phyloP scores from a whole-genome alignment of 2,113 vertebrate genomes.

The Climacteris rufus region DNA sequence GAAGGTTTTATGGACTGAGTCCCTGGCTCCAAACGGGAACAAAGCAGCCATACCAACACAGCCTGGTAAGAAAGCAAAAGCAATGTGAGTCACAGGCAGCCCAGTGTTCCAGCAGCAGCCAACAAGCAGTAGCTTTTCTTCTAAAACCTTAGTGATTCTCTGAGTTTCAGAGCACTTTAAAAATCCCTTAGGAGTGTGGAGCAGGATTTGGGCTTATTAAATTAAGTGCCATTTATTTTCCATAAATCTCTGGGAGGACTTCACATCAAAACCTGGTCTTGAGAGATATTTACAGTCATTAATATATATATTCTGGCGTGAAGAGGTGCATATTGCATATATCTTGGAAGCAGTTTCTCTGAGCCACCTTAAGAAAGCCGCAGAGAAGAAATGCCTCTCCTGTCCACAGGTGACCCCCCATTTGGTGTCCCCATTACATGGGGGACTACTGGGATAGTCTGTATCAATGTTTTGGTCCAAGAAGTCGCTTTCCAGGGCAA shows the following conservation, averaged over 20 bases:
- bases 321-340: neutral
- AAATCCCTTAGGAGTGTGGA: neutral
- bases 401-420: no score
- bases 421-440: neutral
- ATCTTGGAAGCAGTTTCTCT: neutral
- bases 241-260: neutral
- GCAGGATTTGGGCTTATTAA: neutral
- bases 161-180: neutral
- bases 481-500: neutral
- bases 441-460: no score
- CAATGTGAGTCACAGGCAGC: neutral
- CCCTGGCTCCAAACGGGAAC: neutral
- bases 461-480: neutral
- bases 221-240: neutral
- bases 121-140: neutral
- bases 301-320: no score
- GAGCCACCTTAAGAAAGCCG: neutral
- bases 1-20: neutral
- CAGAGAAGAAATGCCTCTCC: neutral
- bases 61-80: neutral
- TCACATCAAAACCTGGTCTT: neutral
- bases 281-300: neutral
- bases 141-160: neutral
- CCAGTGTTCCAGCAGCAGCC: neutral
- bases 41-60: fast-evolving